Base-by-base conservation (phyloP, 2,888 invertebrate species). In the Drosophila infuscata region DNA sequence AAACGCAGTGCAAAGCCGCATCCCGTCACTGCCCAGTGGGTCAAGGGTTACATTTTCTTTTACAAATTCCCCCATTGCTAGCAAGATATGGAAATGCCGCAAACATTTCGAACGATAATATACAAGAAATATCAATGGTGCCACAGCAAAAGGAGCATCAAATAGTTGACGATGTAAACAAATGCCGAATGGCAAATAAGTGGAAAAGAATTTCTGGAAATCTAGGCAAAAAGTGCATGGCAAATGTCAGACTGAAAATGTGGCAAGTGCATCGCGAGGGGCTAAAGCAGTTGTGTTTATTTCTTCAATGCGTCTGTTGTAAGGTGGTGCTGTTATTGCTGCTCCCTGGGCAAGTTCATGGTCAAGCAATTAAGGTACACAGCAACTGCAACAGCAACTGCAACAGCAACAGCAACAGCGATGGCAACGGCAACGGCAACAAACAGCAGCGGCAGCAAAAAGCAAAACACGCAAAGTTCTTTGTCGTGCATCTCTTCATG, bases 151-250 rank as follows among this genome's bases (percentile, higher is more conserved):
- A 35, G 53, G 36, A 54, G 56, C 58, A 57, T 35, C 65, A 70
- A 65, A 79, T 82, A 79, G 74, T 79, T 82, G 75, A 74, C 74
- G 67, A 71, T 81, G 83, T 81, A 79, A 82, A 82, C 75, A 77
- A 74, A 72, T 46, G 56, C 29, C 52, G 52, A 72, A 56, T 72
- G 70, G 68, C 73, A 35, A 73, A 58, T 68, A 61, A 69, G 70
- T 56, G 38, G 48, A 46, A 32, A 41, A 15, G 46, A 25, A 46
- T 25, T 25, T 25, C 25, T 25, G 25, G 43, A 65, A 58, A 54
- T 59, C 29, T 61, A 51, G 20, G 35, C 51, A 60, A 65, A 60
- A 65, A 71, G 52, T 60, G 74, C 74, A 70, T 65, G 66, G 63
- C 52, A 74, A 74, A 74, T 74, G 74, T 68, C 67, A 67, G 58